Base-by-base conservation (phyloP, 2,113 vertebrate genomes). In the Panthera uncia region DNA sequence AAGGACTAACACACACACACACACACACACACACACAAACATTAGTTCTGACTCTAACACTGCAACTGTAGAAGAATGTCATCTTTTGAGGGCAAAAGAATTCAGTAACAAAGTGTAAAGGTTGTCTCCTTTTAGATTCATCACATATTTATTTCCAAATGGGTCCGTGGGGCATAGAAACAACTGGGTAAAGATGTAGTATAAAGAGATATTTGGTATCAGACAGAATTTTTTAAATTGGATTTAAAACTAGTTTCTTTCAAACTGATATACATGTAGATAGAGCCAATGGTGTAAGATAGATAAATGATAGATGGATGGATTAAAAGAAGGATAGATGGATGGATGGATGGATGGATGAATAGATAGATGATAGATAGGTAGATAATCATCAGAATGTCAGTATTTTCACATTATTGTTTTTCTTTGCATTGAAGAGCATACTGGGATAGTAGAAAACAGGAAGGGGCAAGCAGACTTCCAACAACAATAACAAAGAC, bases 231-330 rank as follows among this genome's bases (percentile, higher is more conserved):
- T 95, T 88, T 21, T 83, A 83, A 80, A 52, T 4, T 78, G 93
- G 25, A n/a, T 27, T 29, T 76, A 52, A 84, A 68, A 88, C 41
- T 79, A 84, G 27, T 81, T 89, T 90, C 19, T 96, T 69, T 96
- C 31, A 94, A 85, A 90, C 14, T 96, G 5, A 65, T 79, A 84
- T 10, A 25, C 55, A 63, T 78, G 33, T 63, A 95, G 19, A 89
- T 14, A 83, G 68, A 79, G 29, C 4, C n/a, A n/a, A n/a, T n/a
- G 19, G 18, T 73, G 8, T 57, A 66, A 83, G 38, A 61, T 61
- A 85, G 25, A n/a, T 66, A 61, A 65, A 38, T 38, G 13, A 52
- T n/a, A 73, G 14, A 68, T 33, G 38, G 31, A 73, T 63, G 29
- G n/a, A 63, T 33, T 6, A n/a, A 33, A 78, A 11, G 66, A 55